Evolutionary conservation across 2,797 vertebrate genomes (phyloP), one percentile per base, ranked within the genome.

Genomic region (Ptychobarbus kaznakovi): DNA sequence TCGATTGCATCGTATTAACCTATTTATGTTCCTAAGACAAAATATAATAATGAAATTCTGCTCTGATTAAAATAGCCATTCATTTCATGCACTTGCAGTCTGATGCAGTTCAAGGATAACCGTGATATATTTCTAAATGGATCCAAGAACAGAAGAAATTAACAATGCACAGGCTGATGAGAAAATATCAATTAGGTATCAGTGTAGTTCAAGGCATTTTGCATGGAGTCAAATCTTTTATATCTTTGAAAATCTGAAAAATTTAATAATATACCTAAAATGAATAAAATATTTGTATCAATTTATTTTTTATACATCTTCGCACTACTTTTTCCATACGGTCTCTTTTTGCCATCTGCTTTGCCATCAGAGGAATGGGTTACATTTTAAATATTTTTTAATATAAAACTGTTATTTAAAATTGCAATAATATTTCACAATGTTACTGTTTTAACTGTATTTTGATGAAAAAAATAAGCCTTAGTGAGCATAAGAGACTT

Each of bases 21-120:
- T 65, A 22, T 49, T 83, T 25, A 42, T 53, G 58, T 53, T 38
- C 44, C 9, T 66, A n/a, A 83, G 28, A 75, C 40, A 18, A 51
- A 83, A 76, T 65, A 20, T 49, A 35, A 32, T 32, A 46, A 63
- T 46, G 28, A 65, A 61, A 75, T 65, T 44, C 25, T 83, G 40
- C 70, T 65, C 44, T 35, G 42, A 75, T 66, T 28, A 68, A 66
- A 68, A 35, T 35, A 46, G 63, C 28, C 12, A 80, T 68, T 49
- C 0, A 22, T 51, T 80, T 68, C 44, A 46, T 32, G 40, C 4
- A 65, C 9, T 49, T 49, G 11, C 13, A 40, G 40, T 78, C 38
- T 28, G 28, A 53, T 35, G 15, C 40, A 44, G 40, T 46, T 79
- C 58, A 22, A 65, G 25, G 15, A 65, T 65, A 46, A 65, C 11